Percentiles rank a stretch among this genome's conserved stretches.
Conservation (phyloP, 2,888 invertebrate genomes). For the Synergus laeviventris region DNA sequence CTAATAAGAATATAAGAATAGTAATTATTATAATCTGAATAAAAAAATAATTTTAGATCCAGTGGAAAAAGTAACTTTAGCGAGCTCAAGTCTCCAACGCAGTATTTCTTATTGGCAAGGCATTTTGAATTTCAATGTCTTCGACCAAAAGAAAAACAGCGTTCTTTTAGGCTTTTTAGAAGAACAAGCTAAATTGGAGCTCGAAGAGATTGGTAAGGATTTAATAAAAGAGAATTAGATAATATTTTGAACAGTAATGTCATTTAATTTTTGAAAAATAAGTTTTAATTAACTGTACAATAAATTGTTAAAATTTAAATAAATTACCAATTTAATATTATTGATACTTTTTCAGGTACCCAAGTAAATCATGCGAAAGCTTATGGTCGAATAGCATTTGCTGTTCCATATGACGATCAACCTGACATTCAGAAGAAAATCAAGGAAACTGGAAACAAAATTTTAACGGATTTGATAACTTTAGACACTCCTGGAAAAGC, state of each 20-base stretch:
- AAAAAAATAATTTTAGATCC: conserved; percentile 80
- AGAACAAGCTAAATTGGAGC: conserved; percentile 86
- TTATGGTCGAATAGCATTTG: conserved; percentile 96
- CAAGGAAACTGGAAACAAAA: conserved; percentile 83
- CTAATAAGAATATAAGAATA: not conserved
- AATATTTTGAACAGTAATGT: conserved; percentile 33
- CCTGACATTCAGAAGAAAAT: conserved; percentile 86
- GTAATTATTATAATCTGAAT: not conserved
- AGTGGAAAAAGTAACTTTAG: conserved; percentile 87
- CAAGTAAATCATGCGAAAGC: conserved; percentile 90
- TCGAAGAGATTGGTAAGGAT: conserved; percentile 82
- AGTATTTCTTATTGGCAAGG: conserved; percentile 92
- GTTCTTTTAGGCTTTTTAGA: conserved; percentile 84
- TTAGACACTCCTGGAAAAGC: conserved; percentile 98
- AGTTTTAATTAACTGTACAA: conserved; percentile 11
- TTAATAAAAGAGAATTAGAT: conserved; percentile 31
- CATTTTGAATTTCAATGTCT: conserved; percentile 85
- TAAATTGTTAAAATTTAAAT: conserved; percentile 29
- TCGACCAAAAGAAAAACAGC: conserved; percentile 80
- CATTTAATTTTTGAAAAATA: conserved; percentile 63
- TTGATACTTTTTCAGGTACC: conserved; percentile 74
- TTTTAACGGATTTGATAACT: conserved; percentile 93
- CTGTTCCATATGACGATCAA: conserved; percentile 88
- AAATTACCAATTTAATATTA: conserved; percentile 31
- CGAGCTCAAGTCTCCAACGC: conserved; percentile 85